A percentile compares a stretch with the other conserved stretches of the same genome.
These are phyloP conservation scores for Fregata magnificens DNA, from an alignment of 2,113 vertebrate species.

Conservation along the genomic window DNA sequence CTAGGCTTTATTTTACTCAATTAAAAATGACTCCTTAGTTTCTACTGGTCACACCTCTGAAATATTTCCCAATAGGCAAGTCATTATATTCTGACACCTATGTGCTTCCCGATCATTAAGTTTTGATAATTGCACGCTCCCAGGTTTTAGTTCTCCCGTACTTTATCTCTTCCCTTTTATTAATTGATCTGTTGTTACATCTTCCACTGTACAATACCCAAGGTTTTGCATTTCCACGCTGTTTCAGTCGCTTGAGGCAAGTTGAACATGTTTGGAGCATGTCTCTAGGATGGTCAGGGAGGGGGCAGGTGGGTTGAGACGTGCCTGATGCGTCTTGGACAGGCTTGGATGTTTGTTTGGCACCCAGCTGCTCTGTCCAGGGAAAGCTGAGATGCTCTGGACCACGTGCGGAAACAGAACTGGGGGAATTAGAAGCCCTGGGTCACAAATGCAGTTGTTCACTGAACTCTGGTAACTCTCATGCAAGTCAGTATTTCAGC, in stretches of 20 bases:
- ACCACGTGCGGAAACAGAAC: fast-evolving
- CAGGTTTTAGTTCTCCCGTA: background rate
- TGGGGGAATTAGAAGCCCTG: background rate
- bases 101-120: background rate
- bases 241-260: background rate
- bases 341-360: background rate
- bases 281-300: background rate
- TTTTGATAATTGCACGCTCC: background rate
- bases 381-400: background rate
- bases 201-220: background rate
- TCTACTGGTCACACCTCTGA: conserved; percentile 13
- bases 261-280: background rate
- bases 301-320: background rate
- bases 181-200: background rate
- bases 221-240: background rate
- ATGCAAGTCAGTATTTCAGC: background rate
- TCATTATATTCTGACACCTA: background rate
- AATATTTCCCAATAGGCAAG: background rate
- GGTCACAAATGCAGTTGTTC: background rate
- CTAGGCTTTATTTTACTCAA: conserved; percentile 1
- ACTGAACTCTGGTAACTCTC: background rate
- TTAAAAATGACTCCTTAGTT: conserved; percentile 51
- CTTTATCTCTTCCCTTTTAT: background rate
- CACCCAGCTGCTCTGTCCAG: background rate
- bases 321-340: background rate